Conservation (phyloP, 2,888 invertebrate species). For the Limnephilus marmoratus region DNA sequence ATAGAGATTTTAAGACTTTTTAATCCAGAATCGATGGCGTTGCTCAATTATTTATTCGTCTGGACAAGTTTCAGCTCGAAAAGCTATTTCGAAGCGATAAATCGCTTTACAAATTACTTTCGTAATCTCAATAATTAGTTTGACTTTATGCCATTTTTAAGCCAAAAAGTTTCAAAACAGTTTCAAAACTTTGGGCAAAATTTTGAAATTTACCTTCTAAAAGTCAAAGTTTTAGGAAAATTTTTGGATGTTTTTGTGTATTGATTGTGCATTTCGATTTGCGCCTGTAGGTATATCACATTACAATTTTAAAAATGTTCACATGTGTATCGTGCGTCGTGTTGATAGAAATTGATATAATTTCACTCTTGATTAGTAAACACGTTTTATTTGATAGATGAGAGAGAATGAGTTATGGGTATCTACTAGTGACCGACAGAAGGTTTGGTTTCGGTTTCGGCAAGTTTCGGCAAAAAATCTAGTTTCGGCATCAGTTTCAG, state of each 20-base stretch:
- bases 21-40: background rate
- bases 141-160: background rate
- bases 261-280: background rate
- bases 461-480: too few species aligned
- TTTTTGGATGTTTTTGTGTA: background rate
- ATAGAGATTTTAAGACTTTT: too few species aligned
- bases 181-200: background rate
- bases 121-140: background rate
- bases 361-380: too few species aligned
- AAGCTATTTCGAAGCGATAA: background rate
- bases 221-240: background rate
- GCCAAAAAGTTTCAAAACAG: too few species aligned
- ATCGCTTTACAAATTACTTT: background rate
- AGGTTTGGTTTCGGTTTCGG: too few species aligned
- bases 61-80: background rate
- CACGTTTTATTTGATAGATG: too few species aligned
- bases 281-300: background rate
- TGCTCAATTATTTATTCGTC: background rate
- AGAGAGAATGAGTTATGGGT: too few species aligned
- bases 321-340: too few species aligned
- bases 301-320: background rate
- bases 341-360: background rate
- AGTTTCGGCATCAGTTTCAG: too few species aligned
- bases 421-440: too few species aligned
- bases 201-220: background rate